These are phyloP conservation scores for Thymelicus sylvestris DNA, from an alignment of 2,888 invertebrate species.

Conservation along the genomic window DNA sequence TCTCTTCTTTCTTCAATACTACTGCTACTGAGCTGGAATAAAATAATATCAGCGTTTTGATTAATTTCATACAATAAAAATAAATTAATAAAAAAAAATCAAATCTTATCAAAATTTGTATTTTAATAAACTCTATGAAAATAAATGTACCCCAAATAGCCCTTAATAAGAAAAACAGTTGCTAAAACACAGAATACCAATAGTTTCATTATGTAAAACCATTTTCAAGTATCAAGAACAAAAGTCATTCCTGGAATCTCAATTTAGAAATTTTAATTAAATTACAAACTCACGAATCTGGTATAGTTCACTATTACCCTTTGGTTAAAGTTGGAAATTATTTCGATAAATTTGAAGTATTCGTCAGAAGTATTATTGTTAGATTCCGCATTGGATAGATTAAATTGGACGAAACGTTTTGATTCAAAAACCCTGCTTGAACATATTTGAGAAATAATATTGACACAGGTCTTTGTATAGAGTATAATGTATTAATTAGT, in stretches of 20 bases:
- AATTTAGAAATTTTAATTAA: constrained; percentile 53
- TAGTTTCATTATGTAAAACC: constrained; percentile 1
- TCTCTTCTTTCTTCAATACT: no score
- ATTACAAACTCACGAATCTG: constrained; percentile 25
- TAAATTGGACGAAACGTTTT: constrained; percentile 26
- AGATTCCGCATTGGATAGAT: constrained; percentile 25
- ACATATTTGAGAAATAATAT: constrained; percentile 29
- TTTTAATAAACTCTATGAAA: no score
- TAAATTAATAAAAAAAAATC: no score
- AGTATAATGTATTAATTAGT: constrained; percentile 27
- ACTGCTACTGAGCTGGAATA: background rate
- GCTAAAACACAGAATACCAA: background rate
- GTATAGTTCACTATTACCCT: constrained; percentile 13
- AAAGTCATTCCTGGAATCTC: constrained; percentile 72
- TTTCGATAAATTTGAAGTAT: constrained; percentile 32
- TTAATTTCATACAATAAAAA: no score
- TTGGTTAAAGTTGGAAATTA: constrained; percentile 23
- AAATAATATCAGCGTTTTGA: background rate
- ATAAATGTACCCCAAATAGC: no score
- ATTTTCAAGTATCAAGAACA: constrained; percentile 50
- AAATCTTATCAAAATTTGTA: no score
- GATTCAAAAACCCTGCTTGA: constrained; percentile 26
- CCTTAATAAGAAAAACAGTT: background rate
- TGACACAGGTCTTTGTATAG: constrained; percentile 26
- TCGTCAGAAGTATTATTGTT: constrained; percentile 25